These are phyloP conservation scores for Clunio marinus DNA, from an alignment of 2,888 invertebrate species.

Conservation along the genomic window DNA sequence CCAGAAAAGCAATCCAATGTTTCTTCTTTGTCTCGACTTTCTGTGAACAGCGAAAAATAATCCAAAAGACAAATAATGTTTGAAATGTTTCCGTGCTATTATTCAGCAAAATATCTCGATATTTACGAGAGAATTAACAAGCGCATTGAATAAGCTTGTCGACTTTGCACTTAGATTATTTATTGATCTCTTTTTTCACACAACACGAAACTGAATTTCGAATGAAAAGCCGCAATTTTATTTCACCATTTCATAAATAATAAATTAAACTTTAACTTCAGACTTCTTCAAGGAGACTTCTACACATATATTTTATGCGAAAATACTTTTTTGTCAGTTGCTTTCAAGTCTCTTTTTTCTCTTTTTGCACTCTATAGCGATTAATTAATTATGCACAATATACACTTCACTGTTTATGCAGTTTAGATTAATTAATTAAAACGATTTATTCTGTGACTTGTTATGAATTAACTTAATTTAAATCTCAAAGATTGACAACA, in stretches of 20 bases:
- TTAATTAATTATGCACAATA: slow-evolving; percentile 1
- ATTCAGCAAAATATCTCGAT: background rate
- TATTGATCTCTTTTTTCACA: background rate
- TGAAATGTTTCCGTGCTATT: slow-evolving; percentile 3
- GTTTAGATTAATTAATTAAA: slow-evolving; percentile 1
- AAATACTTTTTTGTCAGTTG: background rate
- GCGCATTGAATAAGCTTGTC: slow-evolving; percentile 20
- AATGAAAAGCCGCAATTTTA: background rate
- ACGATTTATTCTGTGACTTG: background rate
- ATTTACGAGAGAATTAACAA: slow-evolving; percentile 2
- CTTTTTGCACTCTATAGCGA: background rate
- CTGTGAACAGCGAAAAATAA: background rate
- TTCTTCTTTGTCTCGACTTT: slow-evolving; percentile 12
- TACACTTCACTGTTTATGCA: background rate
- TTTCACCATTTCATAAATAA: background rate
- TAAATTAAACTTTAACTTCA: slow-evolving; percentile 8
- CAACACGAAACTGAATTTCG: background rate
- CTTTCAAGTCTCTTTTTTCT: background rate
- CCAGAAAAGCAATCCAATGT: slow-evolving; percentile 7
- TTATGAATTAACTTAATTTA: too few relatives aligned
- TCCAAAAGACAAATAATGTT: slow-evolving; percentile 27
- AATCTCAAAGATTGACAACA: slow-evolving; percentile 7
- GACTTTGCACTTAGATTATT: slow-evolving; percentile 20
- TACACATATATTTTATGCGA: background rate
- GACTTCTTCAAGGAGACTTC: background rate